phyloP scores from a whole-genome alignment of 2,888 invertebrate genomes.

The Xanthia togata region DNA sequence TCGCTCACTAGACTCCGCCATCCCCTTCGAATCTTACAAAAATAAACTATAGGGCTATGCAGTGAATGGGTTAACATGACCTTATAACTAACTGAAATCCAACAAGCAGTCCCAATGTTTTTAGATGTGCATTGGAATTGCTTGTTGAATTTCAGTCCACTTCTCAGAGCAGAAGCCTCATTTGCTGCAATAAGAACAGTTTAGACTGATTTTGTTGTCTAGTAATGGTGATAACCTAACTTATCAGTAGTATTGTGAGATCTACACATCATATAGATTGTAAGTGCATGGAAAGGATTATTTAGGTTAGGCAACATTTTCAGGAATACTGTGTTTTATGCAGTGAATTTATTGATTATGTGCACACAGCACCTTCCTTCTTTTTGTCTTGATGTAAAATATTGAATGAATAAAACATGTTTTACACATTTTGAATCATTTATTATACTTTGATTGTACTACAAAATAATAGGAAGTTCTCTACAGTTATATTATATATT shows the following conservation, averaged over 20 bases:
- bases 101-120: too few species aligned
- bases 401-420: constrained; percentile 60
- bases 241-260: not conserved
- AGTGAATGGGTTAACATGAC: too few species aligned
- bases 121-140: not conserved
- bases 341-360: not conserved
- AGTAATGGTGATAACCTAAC: not conserved
- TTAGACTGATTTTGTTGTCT: not conserved
- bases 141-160: not conserved
- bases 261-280: not conserved
- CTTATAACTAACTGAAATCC: too few species aligned
- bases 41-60: too few species aligned
- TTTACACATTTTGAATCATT: constrained; percentile 85
- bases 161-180: not conserved
- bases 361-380: too few species aligned
- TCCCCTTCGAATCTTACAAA: too few species aligned
- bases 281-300: not conserved
- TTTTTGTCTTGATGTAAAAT: not conserved
- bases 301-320: not conserved
- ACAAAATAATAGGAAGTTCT: constrained; percentile 91
- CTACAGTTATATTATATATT: constrained; percentile 89
- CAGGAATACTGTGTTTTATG: not conserved
- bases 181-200: not conserved
- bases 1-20: too few species aligned
- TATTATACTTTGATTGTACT: constrained; percentile 90